These are phyloP conservation scores for Drosophila pegasa DNA, from an alignment of 2,888 invertebrate genomes.

Conservation along the genomic window DNA sequence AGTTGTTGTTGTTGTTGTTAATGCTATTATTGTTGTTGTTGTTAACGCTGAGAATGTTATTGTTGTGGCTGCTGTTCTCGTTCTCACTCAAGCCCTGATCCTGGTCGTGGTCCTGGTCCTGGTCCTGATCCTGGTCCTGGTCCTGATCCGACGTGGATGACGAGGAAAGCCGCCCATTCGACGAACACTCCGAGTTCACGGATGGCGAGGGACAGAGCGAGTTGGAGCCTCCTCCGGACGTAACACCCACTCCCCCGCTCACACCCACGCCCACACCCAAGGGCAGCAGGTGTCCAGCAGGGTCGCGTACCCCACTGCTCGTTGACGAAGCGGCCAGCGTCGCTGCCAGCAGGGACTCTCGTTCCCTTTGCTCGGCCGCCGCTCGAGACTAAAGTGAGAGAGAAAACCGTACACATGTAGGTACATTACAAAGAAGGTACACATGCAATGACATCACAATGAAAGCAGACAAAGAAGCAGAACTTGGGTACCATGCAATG, in stretches of 20 bases:
- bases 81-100: constrained; percentile 87
- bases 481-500: too few relatives aligned
- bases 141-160: constrained; percentile 91
- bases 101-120: constrained; percentile 1
- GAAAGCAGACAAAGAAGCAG: too few relatives aligned
- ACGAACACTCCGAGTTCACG: constrained; percentile 94
- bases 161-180: constrained; percentile 92
- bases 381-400: constrained; percentile 85
- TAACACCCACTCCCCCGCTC: constrained; percentile 2
- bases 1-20: constrained; percentile 85
- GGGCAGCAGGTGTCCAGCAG: constrained; percentile 45
- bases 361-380: constrained; percentile 94
- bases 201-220: constrained; percentile 93
- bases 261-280: constrained; percentile 27
- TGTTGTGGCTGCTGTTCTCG: constrained; percentile 85
- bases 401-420: background rate
- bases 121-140: constrained; percentile 82
- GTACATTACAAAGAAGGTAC: too few relatives aligned
- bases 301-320: constrained; percentile 53
- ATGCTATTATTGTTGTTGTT: constrained; percentile 86
- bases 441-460: too few relatives aligned
- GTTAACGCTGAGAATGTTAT: constrained; percentile 71
- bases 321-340: constrained; percentile 86
- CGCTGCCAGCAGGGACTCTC: constrained; percentile 90
- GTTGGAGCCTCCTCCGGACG: constrained; percentile 85